These are phyloP conservation scores for Odontamblyopus rebecca DNA, from an alignment of 2,797 vertebrate species.

Conservation along the genomic window DNA sequence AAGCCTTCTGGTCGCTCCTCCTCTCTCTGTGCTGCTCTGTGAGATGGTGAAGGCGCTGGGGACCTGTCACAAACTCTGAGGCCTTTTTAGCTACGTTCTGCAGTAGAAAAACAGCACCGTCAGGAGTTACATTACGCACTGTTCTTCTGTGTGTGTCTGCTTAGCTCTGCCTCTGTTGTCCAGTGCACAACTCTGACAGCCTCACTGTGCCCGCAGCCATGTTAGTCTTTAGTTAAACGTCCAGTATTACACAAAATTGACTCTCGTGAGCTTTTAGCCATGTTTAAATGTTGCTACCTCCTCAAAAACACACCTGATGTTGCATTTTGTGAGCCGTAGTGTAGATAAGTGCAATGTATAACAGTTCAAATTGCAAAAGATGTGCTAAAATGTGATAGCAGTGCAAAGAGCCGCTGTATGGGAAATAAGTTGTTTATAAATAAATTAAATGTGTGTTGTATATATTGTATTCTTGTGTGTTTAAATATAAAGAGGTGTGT, in stretches of 20 bases:
- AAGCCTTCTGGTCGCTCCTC: conserved; percentile 6
- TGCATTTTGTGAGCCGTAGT: background rate
- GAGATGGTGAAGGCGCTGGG: conserved; percentile 35
- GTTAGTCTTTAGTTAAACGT: conserved; percentile 3
- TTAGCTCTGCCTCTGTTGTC: conserved; percentile 39
- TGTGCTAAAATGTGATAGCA: conserved; percentile 13
- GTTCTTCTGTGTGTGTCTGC: conserved; percentile 1
- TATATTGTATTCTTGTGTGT: background rate
- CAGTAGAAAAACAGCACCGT: conserved; percentile 48
- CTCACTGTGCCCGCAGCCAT: conserved; percentile 33
- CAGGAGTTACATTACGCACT: conserved; percentile 35
- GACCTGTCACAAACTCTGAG: conserved; percentile 52
- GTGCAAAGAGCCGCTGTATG: background rate
- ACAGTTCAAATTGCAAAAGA: background rate
- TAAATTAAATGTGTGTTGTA: background rate
- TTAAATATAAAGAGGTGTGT: background rate
- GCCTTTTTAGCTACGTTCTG: conserved; percentile 50
- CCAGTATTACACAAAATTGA: too few species aligned
- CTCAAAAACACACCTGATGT: too few species aligned
- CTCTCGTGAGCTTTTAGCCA: too few species aligned
- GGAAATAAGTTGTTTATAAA: too few species aligned
- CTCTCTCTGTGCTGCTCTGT: conserved; percentile 21
- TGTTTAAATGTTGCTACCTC: too few species aligned
- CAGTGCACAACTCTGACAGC: conserved; percentile 20
- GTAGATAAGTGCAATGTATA: background rate